A percentile compares a stretch with the other conserved stretches of the same genome.
phyloP scores from a whole-genome alignment of 1,140 invertebrate species.

The Lordiphosa clarofinis region DNA sequence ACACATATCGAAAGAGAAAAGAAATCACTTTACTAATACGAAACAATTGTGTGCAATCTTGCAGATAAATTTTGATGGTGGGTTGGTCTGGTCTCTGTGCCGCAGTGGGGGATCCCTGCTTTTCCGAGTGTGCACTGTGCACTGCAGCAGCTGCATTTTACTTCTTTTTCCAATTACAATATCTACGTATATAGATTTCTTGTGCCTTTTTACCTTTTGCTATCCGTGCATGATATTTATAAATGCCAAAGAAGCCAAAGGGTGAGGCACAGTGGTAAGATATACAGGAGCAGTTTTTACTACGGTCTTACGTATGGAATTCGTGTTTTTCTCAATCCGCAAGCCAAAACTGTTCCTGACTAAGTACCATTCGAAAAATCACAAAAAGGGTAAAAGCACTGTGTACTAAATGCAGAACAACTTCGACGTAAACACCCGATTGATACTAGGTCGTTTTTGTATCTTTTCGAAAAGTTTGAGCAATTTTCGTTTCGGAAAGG shows the following conservation, averaged over 20 bases:
- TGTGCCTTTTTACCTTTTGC: slow-evolving; percentile 64
- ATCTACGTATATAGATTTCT: slow-evolving; percentile 48
- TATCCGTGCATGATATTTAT: slow-evolving; percentile 60
- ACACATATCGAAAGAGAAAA: slow-evolving; percentile 52
- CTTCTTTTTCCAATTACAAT: slow-evolving; percentile 68
- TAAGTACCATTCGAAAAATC: no score
- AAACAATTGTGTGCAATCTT: slow-evolving; percentile 76
- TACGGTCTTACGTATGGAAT: no score
- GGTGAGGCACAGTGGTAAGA: slow-evolving; percentile 32
- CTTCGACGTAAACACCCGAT: no score
- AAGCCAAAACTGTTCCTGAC: no score
- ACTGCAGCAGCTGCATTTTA: slow-evolving; percentile 57
- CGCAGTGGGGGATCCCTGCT: slow-evolving; percentile 11
- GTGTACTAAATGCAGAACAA: no score
- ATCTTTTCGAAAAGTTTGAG: no score
- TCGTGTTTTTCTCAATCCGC: no score
- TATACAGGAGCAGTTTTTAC: background rate
- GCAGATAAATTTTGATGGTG: slow-evolving; percentile 54
- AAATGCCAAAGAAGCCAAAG: slow-evolving; percentile 57
- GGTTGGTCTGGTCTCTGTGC: slow-evolving; percentile 4
- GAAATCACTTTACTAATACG: slow-evolving; percentile 58
- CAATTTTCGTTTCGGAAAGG: no score
- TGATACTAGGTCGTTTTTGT: no score
- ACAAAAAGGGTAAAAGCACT: no score
- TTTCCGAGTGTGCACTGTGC: slow-evolving; percentile 14